phyloP scores from a whole-genome alignment of 2,113 vertebrate species.

The Nerophis lumbriciformis region DNA sequence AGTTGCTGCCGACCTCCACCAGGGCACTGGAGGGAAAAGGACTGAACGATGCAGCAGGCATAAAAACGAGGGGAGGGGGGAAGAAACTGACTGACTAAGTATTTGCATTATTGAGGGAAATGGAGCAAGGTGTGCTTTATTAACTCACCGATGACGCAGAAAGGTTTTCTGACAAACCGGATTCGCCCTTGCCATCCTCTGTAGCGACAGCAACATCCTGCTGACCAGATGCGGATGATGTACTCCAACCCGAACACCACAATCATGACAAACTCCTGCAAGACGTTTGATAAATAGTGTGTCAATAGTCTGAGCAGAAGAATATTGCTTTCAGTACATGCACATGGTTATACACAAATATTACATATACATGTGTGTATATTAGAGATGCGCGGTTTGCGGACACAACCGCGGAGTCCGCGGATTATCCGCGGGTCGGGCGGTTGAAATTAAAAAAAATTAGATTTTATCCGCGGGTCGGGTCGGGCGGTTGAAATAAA shows the following conservation, averaged over 20 bases:
- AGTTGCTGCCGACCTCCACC: background rate
- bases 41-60: background rate
- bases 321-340: background rate
- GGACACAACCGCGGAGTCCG: too few species aligned
- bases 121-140: background rate
- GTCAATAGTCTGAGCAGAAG: background rate
- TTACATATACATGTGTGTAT: too few species aligned
- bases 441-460: too few species aligned
- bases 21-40: conserved; percentile 4
- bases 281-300: conserved; percentile 3
- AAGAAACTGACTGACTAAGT: background rate
- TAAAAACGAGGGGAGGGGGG: background rate
- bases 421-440: too few species aligned
- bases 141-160: conserved; percentile 85
- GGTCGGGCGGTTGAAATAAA: too few species aligned
- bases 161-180: conserved; percentile 91
- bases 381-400: too few species aligned
- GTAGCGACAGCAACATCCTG: conserved; percentile 92
- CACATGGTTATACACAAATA: too few species aligned
- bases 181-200: conserved; percentile 94
- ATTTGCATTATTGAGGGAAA: background rate
- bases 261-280: conserved; percentile 97
- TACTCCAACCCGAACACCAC: conserved; percentile 97
- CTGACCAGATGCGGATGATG: conserved; percentile 94
- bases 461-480: too few species aligned